Evolutionary conservation across 2,113 vertebrate genomes (phyloP).

Genomic region (Alethe castanea): DNA sequence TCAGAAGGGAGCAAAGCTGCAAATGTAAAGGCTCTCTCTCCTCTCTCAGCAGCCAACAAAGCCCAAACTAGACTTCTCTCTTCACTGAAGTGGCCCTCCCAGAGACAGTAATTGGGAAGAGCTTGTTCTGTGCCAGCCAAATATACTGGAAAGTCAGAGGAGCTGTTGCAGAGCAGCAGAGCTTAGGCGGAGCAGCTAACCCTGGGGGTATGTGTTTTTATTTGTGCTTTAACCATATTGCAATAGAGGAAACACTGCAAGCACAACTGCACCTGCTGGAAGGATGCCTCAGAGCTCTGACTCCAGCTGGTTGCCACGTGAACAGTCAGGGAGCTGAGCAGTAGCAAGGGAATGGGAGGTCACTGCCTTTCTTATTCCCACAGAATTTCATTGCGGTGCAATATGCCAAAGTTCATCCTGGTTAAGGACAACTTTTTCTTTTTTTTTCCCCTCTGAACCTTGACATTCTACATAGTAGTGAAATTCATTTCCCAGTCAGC

Average conservation of each 20-base stretch:
- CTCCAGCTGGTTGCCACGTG: not conserved
- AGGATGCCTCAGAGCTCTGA: not conserved
- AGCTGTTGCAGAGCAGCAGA: not conserved
- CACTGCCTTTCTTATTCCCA: slow-evolving; percentile 45
- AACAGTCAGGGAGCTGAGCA: not conserved
- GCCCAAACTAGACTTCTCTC: not conserved
- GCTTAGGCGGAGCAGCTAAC: not conserved
- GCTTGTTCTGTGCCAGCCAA: not conserved
- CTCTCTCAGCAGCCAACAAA: not conserved
- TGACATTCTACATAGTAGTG: slow-evolving; percentile 38
- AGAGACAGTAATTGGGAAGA: not conserved
- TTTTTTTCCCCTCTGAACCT: slow-evolving; percentile 10
- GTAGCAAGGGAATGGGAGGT: slow-evolving; percentile 29
- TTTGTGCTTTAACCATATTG: not conserved
- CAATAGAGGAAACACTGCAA: not conserved
- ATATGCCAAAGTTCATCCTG: slow-evolving; percentile 51
- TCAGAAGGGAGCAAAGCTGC: not conserved
- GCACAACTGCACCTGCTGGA: slow-evolving; percentile 39
- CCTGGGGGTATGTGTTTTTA: not conserved
- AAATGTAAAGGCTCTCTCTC: not conserved
- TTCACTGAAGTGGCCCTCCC: not conserved
- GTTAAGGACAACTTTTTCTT: not conserved
- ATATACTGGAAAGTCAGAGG: not conserved
- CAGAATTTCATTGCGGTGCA: slow-evolving; percentile 26
- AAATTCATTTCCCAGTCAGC: slow-evolving; percentile 9